A percentile compares a stretch with the other conserved stretches of the same genome.
These are phyloP conservation scores for Silurus asotus DNA, from an alignment of 2,113 vertebrate species.

Conservation along the genomic window DNA sequence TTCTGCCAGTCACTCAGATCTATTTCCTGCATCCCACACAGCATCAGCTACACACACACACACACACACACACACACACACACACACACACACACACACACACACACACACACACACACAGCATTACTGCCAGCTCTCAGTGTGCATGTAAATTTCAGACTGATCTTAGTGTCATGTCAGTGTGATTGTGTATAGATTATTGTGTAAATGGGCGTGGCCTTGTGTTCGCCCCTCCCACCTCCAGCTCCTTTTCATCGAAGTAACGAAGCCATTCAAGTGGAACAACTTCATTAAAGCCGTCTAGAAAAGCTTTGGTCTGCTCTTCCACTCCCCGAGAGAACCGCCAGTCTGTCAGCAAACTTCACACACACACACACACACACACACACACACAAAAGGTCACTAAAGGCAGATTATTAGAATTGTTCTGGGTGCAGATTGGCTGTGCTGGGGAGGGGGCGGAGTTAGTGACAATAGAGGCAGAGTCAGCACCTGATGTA, in stretches of 20 bases:
- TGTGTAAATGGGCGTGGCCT: neutral
- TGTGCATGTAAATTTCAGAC: neutral
- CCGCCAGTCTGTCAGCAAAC: conserved; percentile 94
- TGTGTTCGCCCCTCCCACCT: conserved; percentile 71
- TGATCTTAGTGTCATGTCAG: neutral
- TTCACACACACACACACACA: conserved; percentile 57
- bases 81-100: neutral
- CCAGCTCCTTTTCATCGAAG: conserved; percentile 96
- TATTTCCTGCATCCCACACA: conserved; percentile 98
- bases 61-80: conserved; percentile 17
- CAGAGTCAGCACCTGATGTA: conserved; percentile 84
- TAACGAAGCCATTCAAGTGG: conserved; percentile 96
- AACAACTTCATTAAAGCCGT: conserved; percentile 95
- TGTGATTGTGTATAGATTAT: neutral
- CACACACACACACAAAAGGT: neutral
- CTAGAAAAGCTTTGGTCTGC: conserved; percentile 96
- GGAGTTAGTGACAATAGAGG: neutral
- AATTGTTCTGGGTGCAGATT: neutral
- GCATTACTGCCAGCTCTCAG: neutral
- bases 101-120: no score
- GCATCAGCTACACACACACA: conserved; percentile 82
- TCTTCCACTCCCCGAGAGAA: conserved; percentile 95
- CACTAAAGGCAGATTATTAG: neutral
- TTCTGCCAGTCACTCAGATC: conserved; percentile 96
- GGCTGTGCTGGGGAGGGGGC: neutral